phyloP scores from a whole-genome alignment of 2,113 vertebrate genomes.

The Phainopepla nitens region DNA sequence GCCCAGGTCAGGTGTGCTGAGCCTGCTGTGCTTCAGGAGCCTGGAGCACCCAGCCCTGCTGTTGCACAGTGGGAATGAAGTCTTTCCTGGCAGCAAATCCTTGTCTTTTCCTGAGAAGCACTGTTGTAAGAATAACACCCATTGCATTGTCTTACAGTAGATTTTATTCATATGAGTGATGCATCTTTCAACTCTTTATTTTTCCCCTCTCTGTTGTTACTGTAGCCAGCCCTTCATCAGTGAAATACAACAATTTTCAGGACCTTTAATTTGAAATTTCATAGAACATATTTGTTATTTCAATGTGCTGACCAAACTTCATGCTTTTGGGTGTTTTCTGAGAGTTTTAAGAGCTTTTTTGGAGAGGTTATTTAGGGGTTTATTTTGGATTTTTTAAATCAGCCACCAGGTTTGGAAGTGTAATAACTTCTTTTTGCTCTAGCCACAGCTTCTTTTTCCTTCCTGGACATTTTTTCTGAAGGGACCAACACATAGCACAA shows the following conservation, averaged over 20 bases:
- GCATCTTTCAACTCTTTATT: neutral
- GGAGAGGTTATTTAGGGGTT: neutral
- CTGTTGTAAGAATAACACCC: neutral
- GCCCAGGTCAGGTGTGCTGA: accelerated
- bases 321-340: neutral
- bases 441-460: neutral
- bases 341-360: neutral
- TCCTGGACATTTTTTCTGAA: neutral
- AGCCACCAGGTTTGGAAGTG: neutral
- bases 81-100: neutral
- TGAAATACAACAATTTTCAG: neutral
- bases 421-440: neutral
- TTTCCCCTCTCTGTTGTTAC: neutral
- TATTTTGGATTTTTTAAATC: neutral
- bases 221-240: neutral
- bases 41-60: neutral
- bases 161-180: neutral
- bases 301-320: neutral
- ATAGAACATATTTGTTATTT: neutral
- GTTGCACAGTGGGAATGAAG: neutral
- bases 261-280: neutral
- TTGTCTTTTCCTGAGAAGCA: neutral
- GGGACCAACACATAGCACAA: slow-evolving; percentile 32
- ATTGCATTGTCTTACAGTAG: neutral
- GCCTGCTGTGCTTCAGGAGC: neutral